Percentiles rank a stretch among this genome's conserved stretches.
Evolutionary conservation across 2,113 vertebrate genomes (phyloP).

Genomic region (Struthidea cinerea): DNA sequence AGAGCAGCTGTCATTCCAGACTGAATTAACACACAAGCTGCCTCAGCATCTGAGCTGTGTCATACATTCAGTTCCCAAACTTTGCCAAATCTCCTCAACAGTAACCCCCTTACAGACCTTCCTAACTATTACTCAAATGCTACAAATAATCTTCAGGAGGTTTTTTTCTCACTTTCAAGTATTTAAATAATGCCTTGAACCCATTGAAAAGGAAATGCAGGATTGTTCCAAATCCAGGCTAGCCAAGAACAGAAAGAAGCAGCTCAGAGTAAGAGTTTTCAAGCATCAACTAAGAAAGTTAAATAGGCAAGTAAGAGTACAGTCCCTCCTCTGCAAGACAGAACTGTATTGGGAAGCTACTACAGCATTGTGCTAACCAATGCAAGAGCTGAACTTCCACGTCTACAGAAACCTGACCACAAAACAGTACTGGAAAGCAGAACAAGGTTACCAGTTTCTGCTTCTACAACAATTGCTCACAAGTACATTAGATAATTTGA

Average conservation of each 20-base stretch:
- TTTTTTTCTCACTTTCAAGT: not conserved
- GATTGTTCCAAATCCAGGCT: not conserved
- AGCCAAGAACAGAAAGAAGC: not conserved
- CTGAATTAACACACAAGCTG: not conserved
- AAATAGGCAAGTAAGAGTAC: not conserved
- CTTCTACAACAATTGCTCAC: not conserved
- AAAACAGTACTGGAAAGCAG: not conserved
- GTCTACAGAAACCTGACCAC: not conserved
- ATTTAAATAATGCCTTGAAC: not conserved
- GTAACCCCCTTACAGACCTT: not conserved
- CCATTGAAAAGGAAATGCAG: not conserved
- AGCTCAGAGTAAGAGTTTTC: not conserved
- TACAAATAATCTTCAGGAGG: not conserved
- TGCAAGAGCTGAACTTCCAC: not conserved
- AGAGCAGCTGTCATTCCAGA: constrained; percentile 1
- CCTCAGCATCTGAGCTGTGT: not conserved
- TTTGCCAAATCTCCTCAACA: not conserved
- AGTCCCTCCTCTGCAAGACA: not conserved
- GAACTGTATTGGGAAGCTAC: not conserved
- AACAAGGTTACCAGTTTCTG: not conserved
- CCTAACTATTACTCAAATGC: not conserved
- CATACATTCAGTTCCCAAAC: not conserved
- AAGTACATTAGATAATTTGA: not conserved
- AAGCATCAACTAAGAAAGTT: not conserved
- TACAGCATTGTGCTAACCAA: fast-evolving